A percentile compares a stretch with the other conserved stretches of the same genome.
Conservation (phyloP, 2,113 vertebrate species). For the Phaetusa simplex region DNA sequence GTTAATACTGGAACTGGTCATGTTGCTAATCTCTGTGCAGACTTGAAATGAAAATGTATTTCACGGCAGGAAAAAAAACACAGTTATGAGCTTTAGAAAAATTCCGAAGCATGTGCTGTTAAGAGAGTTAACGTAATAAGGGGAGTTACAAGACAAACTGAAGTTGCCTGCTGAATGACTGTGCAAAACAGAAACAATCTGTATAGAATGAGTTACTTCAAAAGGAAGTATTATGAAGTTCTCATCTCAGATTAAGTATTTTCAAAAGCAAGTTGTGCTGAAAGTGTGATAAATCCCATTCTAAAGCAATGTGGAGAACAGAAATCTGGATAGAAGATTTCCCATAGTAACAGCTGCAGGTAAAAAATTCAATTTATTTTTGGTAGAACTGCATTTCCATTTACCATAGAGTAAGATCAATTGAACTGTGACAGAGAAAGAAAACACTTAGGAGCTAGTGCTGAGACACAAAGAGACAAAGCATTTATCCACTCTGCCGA, state of each 20-base stretch:
- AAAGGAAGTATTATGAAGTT: not conserved
- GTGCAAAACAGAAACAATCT: conserved; percentile 27
- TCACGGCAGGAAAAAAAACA: not conserved
- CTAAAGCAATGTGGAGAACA: not conserved
- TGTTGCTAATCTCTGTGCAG: not conserved
- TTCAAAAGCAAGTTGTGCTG: not conserved
- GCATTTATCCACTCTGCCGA: not conserved
- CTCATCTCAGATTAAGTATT: not conserved
- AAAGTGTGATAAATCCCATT: not conserved
- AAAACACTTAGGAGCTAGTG: not conserved
- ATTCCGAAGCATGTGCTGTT: not conserved
- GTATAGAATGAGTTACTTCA: not conserved
- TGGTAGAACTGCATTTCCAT: not conserved
- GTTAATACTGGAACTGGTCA: not conserved
- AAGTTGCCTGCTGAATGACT: conserved; percentile 6
- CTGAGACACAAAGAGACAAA: not conserved
- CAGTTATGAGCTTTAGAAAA: conserved; percentile 17
- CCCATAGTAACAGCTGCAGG: not conserved
- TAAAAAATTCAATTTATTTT: not conserved
- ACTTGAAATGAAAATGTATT: conserved; percentile 15
- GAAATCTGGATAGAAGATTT: not conserved
- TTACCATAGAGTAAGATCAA: not conserved
- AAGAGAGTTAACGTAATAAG: not conserved
- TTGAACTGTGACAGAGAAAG: not conserved
- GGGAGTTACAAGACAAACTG: conserved; percentile 23